Conservation (phyloP, 2,113 vertebrate species). For the Pogonocichla stellata region DNA sequence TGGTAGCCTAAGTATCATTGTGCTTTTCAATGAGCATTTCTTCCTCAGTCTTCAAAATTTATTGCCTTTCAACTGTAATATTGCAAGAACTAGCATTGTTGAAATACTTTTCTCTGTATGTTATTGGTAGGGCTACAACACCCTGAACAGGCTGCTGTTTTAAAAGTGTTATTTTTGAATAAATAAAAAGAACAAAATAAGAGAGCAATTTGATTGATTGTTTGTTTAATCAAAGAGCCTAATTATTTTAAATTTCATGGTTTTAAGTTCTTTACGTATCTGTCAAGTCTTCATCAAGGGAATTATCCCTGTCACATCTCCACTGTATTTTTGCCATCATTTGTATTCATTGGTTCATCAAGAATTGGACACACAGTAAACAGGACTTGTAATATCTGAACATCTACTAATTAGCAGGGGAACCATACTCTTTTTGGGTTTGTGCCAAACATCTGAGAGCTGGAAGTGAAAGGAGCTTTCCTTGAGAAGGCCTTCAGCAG, state of each 20-base stretch:
- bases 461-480: not conserved
- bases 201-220: slow-evolving; percentile 56
- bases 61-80: not conserved
- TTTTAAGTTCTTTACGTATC: slow-evolving; percentile 41
- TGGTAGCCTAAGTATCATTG: not conserved
- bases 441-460: slow-evolving; percentile 7
- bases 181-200: slow-evolving; percentile 1
- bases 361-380: not conserved
- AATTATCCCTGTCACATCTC: slow-evolving; percentile 40
- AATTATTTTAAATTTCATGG: slow-evolving; percentile 60
- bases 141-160: not conserved
- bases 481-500: not conserved
- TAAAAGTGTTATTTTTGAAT: not conserved
- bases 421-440: not conserved
- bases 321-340: slow-evolving; percentile 27
- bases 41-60: not conserved
- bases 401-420: slow-evolving; percentile 31
- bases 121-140: not conserved
- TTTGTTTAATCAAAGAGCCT: slow-evolving; percentile 44
- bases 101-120: not conserved
- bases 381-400: not conserved
- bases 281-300: slow-evolving; percentile 47
- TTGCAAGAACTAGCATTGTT: not conserved
- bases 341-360: slow-evolving; percentile 35
- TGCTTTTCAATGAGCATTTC: slow-evolving; percentile 13